Conservation (phyloP, 2,113 vertebrate genomes). For the Vicugna pacos region DNA sequence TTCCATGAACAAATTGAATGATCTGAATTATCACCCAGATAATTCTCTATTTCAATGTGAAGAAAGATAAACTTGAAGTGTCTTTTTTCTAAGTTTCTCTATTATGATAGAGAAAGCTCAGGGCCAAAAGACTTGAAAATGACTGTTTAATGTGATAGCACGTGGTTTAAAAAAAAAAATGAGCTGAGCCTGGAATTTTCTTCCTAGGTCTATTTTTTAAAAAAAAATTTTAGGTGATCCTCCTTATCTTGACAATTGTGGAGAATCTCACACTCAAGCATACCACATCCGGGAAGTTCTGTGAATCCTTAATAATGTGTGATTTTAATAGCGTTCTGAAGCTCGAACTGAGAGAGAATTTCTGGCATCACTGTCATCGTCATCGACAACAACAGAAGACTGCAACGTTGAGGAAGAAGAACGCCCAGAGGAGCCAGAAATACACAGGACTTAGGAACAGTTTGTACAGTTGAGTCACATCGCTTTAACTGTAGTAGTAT, state of each 20-base stretch:
- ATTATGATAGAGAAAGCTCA: neutral
- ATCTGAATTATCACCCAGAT: neutral
- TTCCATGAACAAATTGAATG: neutral
- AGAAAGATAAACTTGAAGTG: neutral
- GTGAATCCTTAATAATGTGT: neutral
- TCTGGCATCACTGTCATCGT: neutral
- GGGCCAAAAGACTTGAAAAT: constrained; percentile 43
- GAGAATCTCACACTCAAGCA: constrained; percentile 14
- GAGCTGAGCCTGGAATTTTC: neutral
- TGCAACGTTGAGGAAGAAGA: neutral
- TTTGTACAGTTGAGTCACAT: neutral
- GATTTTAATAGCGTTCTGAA: constrained; percentile 57
- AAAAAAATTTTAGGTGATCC: neutral
- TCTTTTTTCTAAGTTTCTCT: constrained; percentile 37
- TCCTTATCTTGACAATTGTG: neutral
- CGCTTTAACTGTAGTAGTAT: constrained; percentile 20
- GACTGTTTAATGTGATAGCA: neutral
- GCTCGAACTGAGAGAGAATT: neutral
- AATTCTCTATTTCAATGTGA: constrained; percentile 19
- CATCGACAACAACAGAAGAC: neutral
- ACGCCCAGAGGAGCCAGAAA: neutral
- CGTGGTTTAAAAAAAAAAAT: neutral
- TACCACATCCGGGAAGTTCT: neutral
- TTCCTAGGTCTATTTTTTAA: neutral
- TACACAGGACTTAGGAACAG: constrained; percentile 3